These are phyloP conservation scores for Baryphthengus martii DNA, from an alignment of 2,113 vertebrate genomes.

Conservation along the genomic window DNA sequence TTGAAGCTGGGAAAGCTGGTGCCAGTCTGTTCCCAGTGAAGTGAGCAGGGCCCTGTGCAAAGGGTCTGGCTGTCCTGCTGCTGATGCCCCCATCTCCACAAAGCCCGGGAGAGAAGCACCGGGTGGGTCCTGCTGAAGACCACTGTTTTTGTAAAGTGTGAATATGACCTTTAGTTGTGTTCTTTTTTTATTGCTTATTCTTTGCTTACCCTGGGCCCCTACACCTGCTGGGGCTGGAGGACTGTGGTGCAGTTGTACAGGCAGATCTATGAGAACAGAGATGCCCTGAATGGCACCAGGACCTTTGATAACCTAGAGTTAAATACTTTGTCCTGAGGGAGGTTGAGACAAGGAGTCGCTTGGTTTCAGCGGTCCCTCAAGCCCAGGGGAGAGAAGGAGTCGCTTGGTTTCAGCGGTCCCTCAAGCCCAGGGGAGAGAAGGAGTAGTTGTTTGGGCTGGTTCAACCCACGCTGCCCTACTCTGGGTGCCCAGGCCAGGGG, in stretches of 20 bases:
- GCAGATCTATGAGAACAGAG: background rate
- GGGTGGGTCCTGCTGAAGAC: background rate
- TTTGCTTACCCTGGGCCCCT: background rate
- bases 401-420: background rate
- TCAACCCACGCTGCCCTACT: background rate
- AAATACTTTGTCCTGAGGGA: background rate
- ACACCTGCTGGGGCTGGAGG: background rate
- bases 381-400: background rate
- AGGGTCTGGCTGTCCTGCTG: background rate
- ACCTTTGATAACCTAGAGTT: background rate
- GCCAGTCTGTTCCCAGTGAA: rapidly evolving
- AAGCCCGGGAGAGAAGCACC: background rate
- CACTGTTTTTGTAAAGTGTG: rapidly evolving
- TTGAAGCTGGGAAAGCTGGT: background rate
- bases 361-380: background rate
- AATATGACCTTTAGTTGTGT: rapidly evolving
- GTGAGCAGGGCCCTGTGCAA: rapidly evolving
- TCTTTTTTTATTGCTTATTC: background rate
- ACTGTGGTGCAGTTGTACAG: background rate
- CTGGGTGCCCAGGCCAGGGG: background rate
- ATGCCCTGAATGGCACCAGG: background rate
- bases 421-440: background rate
- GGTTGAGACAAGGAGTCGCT: background rate
- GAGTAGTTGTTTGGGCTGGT: background rate
- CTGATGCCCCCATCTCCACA: background rate